Evolutionary conservation across 2,797 vertebrate species (phyloP).

Genomic region (Lepidocolaptes lacrymiger): DNA sequence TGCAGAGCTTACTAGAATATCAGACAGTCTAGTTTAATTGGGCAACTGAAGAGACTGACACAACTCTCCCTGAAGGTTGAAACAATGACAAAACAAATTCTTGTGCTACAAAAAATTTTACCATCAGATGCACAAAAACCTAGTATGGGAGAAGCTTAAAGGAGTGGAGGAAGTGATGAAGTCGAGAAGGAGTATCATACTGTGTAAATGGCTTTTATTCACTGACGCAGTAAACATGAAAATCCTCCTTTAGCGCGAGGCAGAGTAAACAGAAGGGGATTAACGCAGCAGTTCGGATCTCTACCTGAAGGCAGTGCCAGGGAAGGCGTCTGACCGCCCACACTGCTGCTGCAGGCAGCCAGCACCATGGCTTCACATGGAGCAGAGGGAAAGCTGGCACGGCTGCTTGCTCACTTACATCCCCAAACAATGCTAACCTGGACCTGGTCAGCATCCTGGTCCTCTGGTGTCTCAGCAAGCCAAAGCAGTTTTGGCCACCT

Average conservation of each 20-base stretch:
- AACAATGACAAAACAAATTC: neutral
- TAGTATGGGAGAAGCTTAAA: neutral
- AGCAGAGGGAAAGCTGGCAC: neutral
- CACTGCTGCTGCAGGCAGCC: neutral
- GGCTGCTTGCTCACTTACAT: neutral
- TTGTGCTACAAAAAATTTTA: neutral
- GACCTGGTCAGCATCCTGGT: neutral
- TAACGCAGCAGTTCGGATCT: neutral
- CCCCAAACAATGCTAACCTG: neutral
- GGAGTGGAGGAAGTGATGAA: neutral
- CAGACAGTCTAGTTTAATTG: neutral
- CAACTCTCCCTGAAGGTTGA: neutral
- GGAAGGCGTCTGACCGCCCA: fast-evolving
- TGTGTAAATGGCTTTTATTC: neutral
- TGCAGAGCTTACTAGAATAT: neutral
- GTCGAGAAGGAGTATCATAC: neutral
- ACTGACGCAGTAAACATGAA: neutral
- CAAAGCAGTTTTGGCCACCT: neutral
- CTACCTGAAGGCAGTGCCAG: neutral
- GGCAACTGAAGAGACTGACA: neutral
- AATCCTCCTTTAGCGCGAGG: neutral
- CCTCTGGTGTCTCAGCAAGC: neutral
- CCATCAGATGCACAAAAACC: neutral
- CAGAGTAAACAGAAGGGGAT: neutral
- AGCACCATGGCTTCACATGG: fast-evolving